Conservation (phyloP, 2,113 vertebrate species). For the Pseudopodoces humilis region DNA sequence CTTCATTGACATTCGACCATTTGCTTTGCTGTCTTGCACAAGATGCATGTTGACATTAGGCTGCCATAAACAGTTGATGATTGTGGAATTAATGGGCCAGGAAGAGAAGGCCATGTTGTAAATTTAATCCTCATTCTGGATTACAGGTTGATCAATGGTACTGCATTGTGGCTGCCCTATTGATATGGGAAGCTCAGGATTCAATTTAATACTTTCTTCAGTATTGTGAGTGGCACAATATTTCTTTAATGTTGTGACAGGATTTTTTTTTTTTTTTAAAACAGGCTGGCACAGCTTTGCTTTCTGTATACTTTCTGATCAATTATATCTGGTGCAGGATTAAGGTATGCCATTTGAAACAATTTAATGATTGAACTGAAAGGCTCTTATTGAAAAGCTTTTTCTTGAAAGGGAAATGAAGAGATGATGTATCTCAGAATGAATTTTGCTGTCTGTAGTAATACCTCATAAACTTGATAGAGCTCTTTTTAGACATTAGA, state of each 20-base stretch:
- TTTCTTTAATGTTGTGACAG: background rate
- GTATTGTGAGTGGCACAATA: background rate
- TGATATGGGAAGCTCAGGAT: background rate
- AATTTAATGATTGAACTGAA: background rate
- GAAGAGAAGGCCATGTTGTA: background rate
- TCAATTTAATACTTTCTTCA: background rate
- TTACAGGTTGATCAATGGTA: slow-evolving; percentile 40
- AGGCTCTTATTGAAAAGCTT: background rate
- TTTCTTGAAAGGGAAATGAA: background rate
- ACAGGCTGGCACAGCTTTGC: background rate
- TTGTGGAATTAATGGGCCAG: slow-evolving; percentile 11
- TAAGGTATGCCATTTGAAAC: background rate
- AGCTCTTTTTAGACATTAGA: background rate
- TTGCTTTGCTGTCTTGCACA: slow-evolving; percentile 13
- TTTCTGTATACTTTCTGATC: background rate
- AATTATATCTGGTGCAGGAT: background rate
- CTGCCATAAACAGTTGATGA: slow-evolving; percentile 52
- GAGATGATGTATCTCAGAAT: background rate
- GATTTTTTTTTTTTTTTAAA: background rate
- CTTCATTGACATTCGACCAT: slow-evolving; percentile 6
- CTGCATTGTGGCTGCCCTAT: background rate
- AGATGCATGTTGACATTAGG: slow-evolving; percentile 40
- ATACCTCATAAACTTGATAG: background rate
- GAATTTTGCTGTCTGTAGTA: background rate
- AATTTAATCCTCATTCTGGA: slow-evolving; percentile 29